Percentiles rank a stretch among this genome's conserved stretches.
phyloP scores from a whole-genome alignment of 2,888 invertebrate species.

The Tanypteryx hageni region DNA sequence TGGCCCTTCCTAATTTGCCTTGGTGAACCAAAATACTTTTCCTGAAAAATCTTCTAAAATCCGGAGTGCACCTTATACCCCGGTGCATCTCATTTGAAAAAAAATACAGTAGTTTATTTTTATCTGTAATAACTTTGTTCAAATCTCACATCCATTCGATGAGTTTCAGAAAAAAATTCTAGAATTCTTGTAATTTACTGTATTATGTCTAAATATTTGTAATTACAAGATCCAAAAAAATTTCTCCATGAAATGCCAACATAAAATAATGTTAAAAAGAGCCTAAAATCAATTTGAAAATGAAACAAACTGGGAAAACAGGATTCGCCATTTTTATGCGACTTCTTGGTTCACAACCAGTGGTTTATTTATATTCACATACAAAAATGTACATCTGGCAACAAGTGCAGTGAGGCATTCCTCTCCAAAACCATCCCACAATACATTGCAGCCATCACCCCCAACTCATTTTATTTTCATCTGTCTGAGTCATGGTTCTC shows the following conservation, averaged over 20 bases:
- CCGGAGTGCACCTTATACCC: too few relatives aligned
- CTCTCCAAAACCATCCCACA: slow-evolving; percentile 57
- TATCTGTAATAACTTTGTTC: too few relatives aligned
- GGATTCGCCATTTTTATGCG: not conserved
- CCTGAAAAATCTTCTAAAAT: too few relatives aligned
- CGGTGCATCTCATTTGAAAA: too few relatives aligned
- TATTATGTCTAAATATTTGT: not conserved
- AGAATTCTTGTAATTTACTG: not conserved
- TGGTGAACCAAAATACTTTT: too few relatives aligned
- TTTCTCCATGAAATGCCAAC: too few relatives aligned
- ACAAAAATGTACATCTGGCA: slow-evolving; percentile 63
- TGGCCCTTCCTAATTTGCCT: too few relatives aligned
- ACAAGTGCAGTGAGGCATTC: slow-evolving; percentile 62
- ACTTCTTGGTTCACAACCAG: slow-evolving; percentile 60
- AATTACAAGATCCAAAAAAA: too few relatives aligned
- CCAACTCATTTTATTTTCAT: slow-evolving; percentile 38
- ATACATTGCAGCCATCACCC: slow-evolving; percentile 56
- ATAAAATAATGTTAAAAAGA: too few relatives aligned
- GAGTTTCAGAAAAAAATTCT: not conserved
- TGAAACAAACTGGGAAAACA: not conserved
- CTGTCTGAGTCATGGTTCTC: slow-evolving; percentile 56
- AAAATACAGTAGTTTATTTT: too few relatives aligned
- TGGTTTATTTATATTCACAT: slow-evolving; percentile 64
- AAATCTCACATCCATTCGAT: not conserved
- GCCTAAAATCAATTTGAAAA: too few relatives aligned